These are phyloP conservation scores for Chirona hameri DNA, from an alignment of 2,888 invertebrate species.

Conservation along the genomic window DNA sequence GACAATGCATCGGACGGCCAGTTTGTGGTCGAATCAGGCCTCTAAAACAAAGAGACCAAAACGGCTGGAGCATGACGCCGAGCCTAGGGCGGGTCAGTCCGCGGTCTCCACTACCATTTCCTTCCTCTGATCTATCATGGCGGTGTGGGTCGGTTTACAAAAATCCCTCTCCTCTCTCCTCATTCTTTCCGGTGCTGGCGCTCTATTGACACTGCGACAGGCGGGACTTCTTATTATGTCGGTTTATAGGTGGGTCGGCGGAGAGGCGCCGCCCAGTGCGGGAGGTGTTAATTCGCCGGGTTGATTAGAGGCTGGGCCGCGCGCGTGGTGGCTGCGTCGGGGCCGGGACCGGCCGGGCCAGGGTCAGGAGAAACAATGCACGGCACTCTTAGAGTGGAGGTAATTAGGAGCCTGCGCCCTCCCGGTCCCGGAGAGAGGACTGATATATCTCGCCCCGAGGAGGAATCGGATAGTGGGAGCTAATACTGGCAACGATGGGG, in stretches of 20 bases:
- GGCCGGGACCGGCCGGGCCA: background rate
- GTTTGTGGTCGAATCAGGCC: background rate
- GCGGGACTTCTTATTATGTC: too few species aligned
- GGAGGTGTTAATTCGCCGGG: background rate
- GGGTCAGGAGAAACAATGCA: background rate
- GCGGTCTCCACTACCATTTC: background rate
- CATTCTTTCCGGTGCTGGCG: background rate
- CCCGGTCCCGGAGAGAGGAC: too few species aligned
- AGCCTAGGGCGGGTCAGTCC: background rate
- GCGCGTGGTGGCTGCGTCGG: background rate
- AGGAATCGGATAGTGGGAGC: too few species aligned
- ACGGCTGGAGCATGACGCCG: background rate
- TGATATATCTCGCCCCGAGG: too few species aligned
- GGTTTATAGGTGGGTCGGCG: too few species aligned
- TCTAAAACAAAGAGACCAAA: background rate
- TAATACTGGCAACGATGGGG: too few species aligned
- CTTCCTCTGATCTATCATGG: background rate
- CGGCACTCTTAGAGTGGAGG: background rate
- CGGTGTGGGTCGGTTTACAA: background rate
- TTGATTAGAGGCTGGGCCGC: background rate
- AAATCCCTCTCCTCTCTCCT: background rate
- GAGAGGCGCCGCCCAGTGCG: background rate
- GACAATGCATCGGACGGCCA: background rate
- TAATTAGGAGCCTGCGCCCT: too few species aligned
- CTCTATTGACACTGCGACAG: background rate